phyloP scores from a whole-genome alignment of 2,113 vertebrate species.

The Solenodon paradoxus region DNA sequence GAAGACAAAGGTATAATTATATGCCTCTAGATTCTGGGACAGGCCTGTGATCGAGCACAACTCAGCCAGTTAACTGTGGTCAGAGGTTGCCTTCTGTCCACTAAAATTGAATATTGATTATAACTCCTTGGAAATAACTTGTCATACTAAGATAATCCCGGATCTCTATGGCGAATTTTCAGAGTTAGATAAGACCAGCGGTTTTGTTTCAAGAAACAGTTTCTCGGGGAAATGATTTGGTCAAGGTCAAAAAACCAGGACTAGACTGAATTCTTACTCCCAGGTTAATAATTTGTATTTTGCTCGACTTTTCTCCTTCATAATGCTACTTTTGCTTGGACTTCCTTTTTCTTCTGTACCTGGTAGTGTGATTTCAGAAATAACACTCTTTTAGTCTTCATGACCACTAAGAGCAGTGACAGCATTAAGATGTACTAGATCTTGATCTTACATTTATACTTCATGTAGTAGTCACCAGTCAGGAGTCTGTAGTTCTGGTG shows the following conservation, averaged over 20 bases:
- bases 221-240: not conserved
- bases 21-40: not conserved
- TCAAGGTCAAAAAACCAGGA: not conserved
- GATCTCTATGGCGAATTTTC: not conserved
- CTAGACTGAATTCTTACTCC: not conserved
- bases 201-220: not conserved
- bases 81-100: not conserved
- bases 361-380: not conserved
- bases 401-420: not conserved
- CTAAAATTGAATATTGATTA: not conserved
- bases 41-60: not conserved
- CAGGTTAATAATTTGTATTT: not conserved
- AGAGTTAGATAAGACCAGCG: not conserved
- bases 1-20: not conserved
- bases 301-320: not conserved
- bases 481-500: not conserved
- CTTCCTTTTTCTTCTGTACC: not conserved
- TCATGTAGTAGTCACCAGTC: not conserved
- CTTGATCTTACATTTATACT: not conserved
- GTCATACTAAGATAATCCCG: not conserved
- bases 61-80: not conserved
- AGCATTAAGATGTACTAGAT: not conserved
- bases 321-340: not conserved
- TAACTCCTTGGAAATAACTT: not conserved
- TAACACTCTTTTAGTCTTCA: not conserved